Conservation (phyloP, 1,140 invertebrate genomes). For the Lamellibrachia luymesi region DNA sequence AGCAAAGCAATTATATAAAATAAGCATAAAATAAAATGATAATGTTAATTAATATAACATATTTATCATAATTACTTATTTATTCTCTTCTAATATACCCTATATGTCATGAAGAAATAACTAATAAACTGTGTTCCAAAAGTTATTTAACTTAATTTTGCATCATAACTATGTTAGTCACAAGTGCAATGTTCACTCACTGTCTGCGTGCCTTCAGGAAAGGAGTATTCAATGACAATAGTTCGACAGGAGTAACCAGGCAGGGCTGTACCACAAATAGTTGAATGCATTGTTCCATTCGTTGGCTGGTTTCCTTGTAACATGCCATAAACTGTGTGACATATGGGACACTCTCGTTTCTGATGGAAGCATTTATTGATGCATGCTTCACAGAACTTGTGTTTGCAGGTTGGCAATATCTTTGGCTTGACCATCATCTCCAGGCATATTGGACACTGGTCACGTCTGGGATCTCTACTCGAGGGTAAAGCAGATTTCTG, state of each 20-base stretch:
- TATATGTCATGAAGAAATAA: too few species aligned
- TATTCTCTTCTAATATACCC: too few species aligned
- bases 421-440: not conserved
- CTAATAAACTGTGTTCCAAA: not conserved
- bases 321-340: not conserved
- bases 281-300: not conserved
- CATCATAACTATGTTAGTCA: not conserved
- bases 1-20: too few species aligned
- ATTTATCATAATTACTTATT: too few species aligned
- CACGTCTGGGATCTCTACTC: not conserved
- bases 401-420: not conserved
- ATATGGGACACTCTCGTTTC: not conserved
- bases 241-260: too few species aligned
- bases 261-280: not conserved
- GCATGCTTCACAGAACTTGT: slow-evolving; percentile 4
- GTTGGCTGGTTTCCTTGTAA: not conserved
- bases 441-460: slow-evolving; percentile 11
- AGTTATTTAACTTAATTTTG: not conserved
- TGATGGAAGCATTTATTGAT: not conserved
- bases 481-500: not conserved
- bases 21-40: too few species aligned
- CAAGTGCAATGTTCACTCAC: not conserved
- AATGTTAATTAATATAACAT: too few species aligned
- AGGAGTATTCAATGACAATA: not conserved
- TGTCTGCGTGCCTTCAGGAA: not conserved